Evolutionary conservation across 1,140 invertebrate species (phyloP), one percentile per base, ranked within the genome.

Genomic region (Aphelenchoides fujianensis): DNA sequence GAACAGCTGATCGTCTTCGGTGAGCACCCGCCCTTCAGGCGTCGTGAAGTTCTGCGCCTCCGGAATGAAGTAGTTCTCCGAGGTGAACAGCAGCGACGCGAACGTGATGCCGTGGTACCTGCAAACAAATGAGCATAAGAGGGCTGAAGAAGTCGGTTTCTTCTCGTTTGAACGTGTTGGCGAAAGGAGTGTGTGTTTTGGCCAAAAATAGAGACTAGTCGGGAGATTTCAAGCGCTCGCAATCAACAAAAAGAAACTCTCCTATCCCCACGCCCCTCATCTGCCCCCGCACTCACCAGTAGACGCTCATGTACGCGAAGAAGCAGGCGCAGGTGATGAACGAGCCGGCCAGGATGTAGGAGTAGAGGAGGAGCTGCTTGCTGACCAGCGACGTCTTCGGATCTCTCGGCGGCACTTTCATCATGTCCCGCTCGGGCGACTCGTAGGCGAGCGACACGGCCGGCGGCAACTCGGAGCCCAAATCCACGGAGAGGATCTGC

Each of bases 371-470:
- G 9, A 77, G 48, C 27, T 70, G 16, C 28, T 78, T 76, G 31
- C 74, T 76, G 16, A 82, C 80, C 31, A 80, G 55, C 35, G 76
- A 63, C 27, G 77, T 68, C 32, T 70, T 75, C 23, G 61, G 32
- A 37, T 59, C 68, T 1, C 78, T 55, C 1, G 78, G 78, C 27
- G 78, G 77, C 16, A 73, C 53, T 59, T 80, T 81, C 78, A 80
- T 80, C 5, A 80, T 80, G 35, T 79, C 76, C 34, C 68, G 48
- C 61, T 76, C 74, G 2, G 63, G 32, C 0, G 23, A 12, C 28
- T 75, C 70, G 37, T 74, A 73, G 30, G 73, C 12, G 37, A 88
- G 80, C 9, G 87, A 87, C 76, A 87, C 86, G 71, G 86, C 86
- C 0, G 87, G 87, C 30, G 85, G 71, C 74, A 85, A 55, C 52